Base-by-base conservation (phyloP, 2,888 invertebrate species). In the Clusia tigrina region DNA sequence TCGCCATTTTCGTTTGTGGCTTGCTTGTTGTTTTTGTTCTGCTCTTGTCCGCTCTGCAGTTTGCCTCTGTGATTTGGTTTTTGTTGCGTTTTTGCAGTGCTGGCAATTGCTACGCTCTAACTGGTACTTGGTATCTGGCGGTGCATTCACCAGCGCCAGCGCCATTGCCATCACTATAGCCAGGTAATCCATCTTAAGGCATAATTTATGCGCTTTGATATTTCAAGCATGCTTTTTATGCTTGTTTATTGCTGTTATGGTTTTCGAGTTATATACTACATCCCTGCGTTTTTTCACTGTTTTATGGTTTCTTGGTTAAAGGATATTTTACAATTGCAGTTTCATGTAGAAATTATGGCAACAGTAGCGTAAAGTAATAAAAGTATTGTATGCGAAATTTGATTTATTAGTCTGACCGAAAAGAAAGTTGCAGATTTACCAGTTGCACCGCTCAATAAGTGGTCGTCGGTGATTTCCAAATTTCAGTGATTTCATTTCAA, bases 151-250 rank as follows among this genome's bases (percentile, higher is more conserved):
- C n/a, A n/a, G 12, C 32, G 32, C 32, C 32, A 32, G 32, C 32
- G 12, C 6, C 32, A 32, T 12, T 42, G n/a, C n/a, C 42, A 42
- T 5, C 9, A n/a, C 9, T 51, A 26, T 22, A 22, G 15, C 15
- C 54, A 63, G 66, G 58, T 67, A 67, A 67, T 63, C 60, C 55
- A 63, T 66, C 66, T 67, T 60, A 67, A 60, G 60, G 58, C 52
- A 67, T 63, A 66, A 58, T 63, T 67, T 63, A 46, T 58, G 23
- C 52, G 38, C 52, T 22, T 12, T 22, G 54, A n/a, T 54, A 54
- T 54, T 42, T 42, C 12, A 6, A n/a, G n/a, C 42, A 42, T 15
- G 42, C n/a, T 15, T n/a, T 42, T 15, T 15, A 42, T 42, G 42
- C 42, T 42, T 42, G 12, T 42, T 42, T 42, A 42, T 42, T 15